phyloP scores from a whole-genome alignment of 2,113 vertebrate genomes.

The Takifugu flavidus region DNA sequence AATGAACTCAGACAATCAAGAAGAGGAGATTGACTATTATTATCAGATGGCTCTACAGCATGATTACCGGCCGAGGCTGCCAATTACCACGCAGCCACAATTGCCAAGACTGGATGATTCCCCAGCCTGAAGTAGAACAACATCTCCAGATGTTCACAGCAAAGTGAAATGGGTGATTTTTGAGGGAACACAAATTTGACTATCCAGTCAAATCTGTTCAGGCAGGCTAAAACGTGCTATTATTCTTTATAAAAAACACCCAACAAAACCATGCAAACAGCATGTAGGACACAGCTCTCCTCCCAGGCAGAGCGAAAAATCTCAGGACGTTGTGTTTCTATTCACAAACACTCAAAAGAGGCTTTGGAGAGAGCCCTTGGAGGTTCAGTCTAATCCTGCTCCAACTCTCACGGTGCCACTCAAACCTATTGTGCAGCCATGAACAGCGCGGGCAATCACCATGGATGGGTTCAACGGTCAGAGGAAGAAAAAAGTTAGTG shows the following conservation, averaged over 20 bases:
- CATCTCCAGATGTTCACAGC: conserved; percentile 29
- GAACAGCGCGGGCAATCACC: conserved; percentile 37
- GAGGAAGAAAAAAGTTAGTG: too few species aligned
- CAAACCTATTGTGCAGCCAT: conserved; percentile 44
- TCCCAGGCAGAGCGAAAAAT: conserved; percentile 26
- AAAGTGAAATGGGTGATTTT: conserved; percentile 28
- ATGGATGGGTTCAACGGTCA: neutral
- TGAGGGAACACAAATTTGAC: neutral
- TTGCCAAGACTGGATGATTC: conserved; percentile 43
- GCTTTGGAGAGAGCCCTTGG: conserved; percentile 35
- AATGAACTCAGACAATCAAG: conserved; percentile 47
- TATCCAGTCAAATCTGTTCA: neutral
- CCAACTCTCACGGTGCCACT: conserved; percentile 43
- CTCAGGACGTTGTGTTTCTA: conserved; percentile 39
- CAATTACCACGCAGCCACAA: conserved; percentile 53
- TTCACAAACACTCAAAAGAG: conserved; percentile 53
- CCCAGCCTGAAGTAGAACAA: conserved; percentile 43
- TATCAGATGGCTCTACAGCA: conserved; percentile 30
- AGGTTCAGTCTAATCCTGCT: conserved; percentile 57
- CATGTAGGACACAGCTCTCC: conserved; percentile 29
- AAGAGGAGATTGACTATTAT: conserved; percentile 36
- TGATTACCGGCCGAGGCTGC: conserved; percentile 48
- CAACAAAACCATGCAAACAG: conserved; percentile 8
- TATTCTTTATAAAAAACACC: too few species aligned
- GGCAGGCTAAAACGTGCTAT: too few species aligned